These are phyloP conservation scores for Melanotaenia duboulayi DNA, from an alignment of 2,113 vertebrate species.

Conservation along the genomic window DNA sequence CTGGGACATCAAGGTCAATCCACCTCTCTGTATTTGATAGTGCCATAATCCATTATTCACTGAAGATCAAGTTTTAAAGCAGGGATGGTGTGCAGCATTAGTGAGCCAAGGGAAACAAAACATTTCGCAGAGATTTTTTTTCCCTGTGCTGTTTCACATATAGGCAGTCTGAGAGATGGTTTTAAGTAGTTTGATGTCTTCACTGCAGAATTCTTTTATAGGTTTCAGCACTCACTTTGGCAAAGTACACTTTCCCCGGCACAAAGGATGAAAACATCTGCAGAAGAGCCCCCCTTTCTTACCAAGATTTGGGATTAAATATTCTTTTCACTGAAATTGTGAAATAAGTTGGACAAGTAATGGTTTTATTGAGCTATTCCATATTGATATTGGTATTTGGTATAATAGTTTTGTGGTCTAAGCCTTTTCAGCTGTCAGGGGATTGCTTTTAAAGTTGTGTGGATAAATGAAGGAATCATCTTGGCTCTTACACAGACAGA, in stretches of 20 bases:
- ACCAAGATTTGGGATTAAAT: not conserved
- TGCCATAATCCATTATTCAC: conserved; percentile 78
- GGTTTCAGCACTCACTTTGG: not conserved
- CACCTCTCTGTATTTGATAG: conserved; percentile 70
- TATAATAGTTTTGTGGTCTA: not conserved
- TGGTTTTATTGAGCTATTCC: not conserved
- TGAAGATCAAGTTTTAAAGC: conserved; percentile 73
- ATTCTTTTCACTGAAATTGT: not conserved
- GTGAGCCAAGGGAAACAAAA: conserved; percentile 10
- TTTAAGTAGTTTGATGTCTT: not conserved
- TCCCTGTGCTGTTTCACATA: not conserved
- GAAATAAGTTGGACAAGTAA: not conserved
- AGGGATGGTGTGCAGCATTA: conserved; percentile 30
- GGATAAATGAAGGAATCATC: not conserved
- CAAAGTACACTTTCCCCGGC: not conserved
- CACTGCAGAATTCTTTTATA: not conserved
- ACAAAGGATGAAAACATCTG: not conserved
- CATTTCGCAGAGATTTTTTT: conserved; percentile 18
- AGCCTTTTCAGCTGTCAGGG: not conserved
- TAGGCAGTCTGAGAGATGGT: not conserved
- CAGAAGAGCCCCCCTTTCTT: not conserved
- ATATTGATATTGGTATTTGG: not conserved
- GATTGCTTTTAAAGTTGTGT: not conserved
- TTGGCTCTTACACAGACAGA: not conserved
- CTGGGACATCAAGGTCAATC: conserved; percentile 57